phyloP scores from a whole-genome alignment of 2,888 invertebrate species.

The Drosophila formosana region DNA sequence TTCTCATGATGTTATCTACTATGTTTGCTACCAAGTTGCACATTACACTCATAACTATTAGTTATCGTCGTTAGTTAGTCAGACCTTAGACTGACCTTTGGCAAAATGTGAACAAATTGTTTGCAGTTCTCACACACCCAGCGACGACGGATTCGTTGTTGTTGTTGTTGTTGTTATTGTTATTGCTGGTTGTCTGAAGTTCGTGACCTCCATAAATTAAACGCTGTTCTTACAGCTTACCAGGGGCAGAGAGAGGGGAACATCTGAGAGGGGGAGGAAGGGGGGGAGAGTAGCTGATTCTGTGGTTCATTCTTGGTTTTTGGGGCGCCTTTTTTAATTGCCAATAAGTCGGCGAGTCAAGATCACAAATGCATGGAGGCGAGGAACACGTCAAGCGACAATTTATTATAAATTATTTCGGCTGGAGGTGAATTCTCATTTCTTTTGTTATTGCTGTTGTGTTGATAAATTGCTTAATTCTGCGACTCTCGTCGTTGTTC shows the following conservation, averaged over 20 bases:
- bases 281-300: not conserved
- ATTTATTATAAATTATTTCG: constrained; percentile 70
- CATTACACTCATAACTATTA: constrained; percentile 25
- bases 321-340: constrained; percentile 47
- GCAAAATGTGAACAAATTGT: constrained; percentile 47
- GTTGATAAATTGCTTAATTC: constrained; percentile 72
- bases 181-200: constrained; percentile 20
- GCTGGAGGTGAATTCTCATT: constrained; percentile 46
- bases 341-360: constrained; percentile 66
- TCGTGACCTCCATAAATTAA: constrained; percentile 62
- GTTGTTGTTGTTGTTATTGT: constrained; percentile 12
- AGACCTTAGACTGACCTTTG: constrained; percentile 34
- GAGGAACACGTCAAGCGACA: constrained; percentile 71
- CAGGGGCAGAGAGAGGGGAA: not conserved
- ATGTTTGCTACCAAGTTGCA: constrained; percentile 25
- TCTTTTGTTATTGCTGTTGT: constrained; percentile 41
- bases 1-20: not conserved
- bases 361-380: constrained; percentile 28
- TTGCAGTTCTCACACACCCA: constrained; percentile 52
- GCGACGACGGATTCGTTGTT: constrained; percentile 19
- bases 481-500: constrained; percentile 27
- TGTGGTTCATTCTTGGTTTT: constrained; percentile 2
- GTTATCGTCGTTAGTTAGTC: constrained; percentile 9
- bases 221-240: constrained; percentile 9
- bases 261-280: not conserved